Conservation (phyloP, 2,113 vertebrate species). For the Cheilinus undulatus region DNA sequence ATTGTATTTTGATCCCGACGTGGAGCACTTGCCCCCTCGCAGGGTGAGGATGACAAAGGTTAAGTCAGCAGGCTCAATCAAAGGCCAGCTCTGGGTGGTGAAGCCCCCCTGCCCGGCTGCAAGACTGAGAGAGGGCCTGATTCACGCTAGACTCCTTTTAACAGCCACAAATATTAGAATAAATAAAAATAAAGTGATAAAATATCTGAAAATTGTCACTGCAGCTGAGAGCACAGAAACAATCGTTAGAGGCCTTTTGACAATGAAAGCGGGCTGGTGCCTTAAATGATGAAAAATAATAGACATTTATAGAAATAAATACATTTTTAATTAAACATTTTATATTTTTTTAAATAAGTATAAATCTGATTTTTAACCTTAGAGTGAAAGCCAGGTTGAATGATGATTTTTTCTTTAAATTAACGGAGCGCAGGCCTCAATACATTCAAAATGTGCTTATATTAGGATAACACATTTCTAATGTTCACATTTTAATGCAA, state of each 20-base stretch:
- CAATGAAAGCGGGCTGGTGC: no score
- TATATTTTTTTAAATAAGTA: no score
- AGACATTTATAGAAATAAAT: background rate
- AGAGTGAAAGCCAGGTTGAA: no score
- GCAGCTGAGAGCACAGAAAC: background rate
- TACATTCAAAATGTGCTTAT: no score
- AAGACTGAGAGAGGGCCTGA: conserved; percentile 63
- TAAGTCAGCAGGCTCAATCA: conserved; percentile 90
- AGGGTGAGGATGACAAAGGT: conserved; percentile 91
- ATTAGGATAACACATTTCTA: no score
- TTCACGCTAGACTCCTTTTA: conserved; percentile 68
- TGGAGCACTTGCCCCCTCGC: conserved; percentile 88
- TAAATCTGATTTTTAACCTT: no score
- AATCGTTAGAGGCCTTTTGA: background rate
- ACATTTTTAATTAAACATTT: no score
- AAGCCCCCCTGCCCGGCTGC: conserved; percentile 71
- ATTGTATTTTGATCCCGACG: conserved; percentile 94
- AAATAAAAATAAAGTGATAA: background rate
- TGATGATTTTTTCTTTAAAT: no score
- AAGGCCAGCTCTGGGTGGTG: conserved; percentile 81
- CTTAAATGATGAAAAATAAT: background rate
- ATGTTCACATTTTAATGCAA: no score
- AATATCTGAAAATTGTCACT: background rate
- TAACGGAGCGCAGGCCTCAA: no score
- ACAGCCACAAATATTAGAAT: conserved; percentile 31